A percentile compares a stretch with the other conserved stretches of the same genome.
These are phyloP conservation scores for Heteromyza rotundicornis DNA, from an alignment of 2,888 invertebrate genomes.

Conservation along the genomic window DNA sequence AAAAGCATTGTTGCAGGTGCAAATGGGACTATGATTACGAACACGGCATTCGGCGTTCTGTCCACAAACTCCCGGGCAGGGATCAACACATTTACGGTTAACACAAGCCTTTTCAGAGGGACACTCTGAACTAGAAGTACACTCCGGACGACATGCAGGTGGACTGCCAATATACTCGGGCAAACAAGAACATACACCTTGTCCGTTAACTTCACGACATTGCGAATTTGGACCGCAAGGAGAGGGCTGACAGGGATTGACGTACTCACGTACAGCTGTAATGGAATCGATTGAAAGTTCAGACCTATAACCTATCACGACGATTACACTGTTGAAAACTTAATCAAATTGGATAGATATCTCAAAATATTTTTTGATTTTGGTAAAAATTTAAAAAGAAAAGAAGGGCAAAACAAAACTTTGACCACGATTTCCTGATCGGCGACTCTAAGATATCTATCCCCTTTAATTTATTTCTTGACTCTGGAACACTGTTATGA, in stretches of 20 bases:
- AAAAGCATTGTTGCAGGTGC: slow-evolving; percentile 72
- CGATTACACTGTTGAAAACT: too few species aligned
- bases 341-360: too few species aligned
- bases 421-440: background rate
- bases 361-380: background rate
- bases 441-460: too few species aligned
- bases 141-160: slow-evolving; percentile 72
- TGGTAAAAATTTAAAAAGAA: background rate
- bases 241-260: slow-evolving; percentile 75
- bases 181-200: slow-evolving; percentile 76
- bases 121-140: slow-evolving; percentile 76
- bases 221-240: slow-evolving; percentile 85
- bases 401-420: background rate
- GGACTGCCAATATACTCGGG: slow-evolving; percentile 70
- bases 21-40: slow-evolving; percentile 76
- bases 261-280: slow-evolving; percentile 62
- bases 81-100: slow-evolving; percentile 73
- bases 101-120: slow-evolving; percentile 71
- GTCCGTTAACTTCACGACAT: slow-evolving; percentile 75
- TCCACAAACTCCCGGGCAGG: slow-evolving; percentile 77
- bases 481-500: too few species aligned
- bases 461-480: background rate
- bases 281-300: too few species aligned
- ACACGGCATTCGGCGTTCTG: slow-evolving; percentile 75
- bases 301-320: too few species aligned